Evolutionary conservation across 2,797 vertebrate genomes (phyloP), one percentile per base, ranked within the genome.

Genomic region (Coccyzus lansbergi): DNA sequence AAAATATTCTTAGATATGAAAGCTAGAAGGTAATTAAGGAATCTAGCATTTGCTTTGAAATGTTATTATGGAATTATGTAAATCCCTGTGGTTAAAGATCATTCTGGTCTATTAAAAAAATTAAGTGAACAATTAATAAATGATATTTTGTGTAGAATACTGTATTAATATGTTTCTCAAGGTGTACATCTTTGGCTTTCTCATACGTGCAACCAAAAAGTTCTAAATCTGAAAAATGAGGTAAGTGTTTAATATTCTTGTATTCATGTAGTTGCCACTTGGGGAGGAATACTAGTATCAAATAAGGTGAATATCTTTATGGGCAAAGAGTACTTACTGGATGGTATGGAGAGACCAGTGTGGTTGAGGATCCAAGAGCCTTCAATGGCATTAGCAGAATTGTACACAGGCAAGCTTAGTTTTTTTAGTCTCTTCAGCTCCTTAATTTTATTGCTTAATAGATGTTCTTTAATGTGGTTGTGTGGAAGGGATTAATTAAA

Each of bases 401-500:
- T 56, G 31, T 40, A 53, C 22, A 21, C 9, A 34, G 28, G 14
- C 3, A 1, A 48, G 44, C 44, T 70, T 42, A 46, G 68, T 46
- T 60, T 25, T 40, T 49, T 51, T 49, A 86, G 14, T 40, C 36
- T 62, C 31, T 71, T 38, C 70, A 49, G 25, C 29, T 62, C 49
- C 49, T 81, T 60, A 38, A 26, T 75, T 92, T 71, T 69, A 75
- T 42, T 94, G 70, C 36, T 44, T 72, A 46, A 36, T 67, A 63
- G 19, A 46, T 75, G 76, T 62, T 84, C 55, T 53, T 60, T 49
- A 68, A 46, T 64, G 62, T 40, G 60, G 0, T 40, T 74, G 29
- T 28, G 22, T 67, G 74, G 86, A 75, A 95, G n/a, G 72, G 33
- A 65, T 86, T 94, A 58, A 46, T 74, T 80, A 40, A 68, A 89